Evolutionary conservation across 1,140 invertebrate genomes (phyloP).

Genomic region (Scaptodrosophila lebanonensis): DNA sequence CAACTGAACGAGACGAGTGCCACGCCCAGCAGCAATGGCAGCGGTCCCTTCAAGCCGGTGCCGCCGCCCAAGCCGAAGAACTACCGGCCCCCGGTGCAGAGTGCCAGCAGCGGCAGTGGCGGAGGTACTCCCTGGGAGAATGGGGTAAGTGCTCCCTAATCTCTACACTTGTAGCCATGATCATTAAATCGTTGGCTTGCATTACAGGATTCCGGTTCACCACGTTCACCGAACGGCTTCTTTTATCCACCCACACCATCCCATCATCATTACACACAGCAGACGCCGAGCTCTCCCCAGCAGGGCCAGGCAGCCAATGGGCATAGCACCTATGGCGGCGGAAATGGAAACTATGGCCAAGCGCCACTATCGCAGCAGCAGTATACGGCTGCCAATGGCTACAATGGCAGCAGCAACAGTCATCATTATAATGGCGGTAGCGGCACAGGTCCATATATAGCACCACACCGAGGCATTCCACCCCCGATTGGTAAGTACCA

Average conservation of each 20-base stretch:
- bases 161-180: too few relatives aligned
- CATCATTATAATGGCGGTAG: conserved; percentile 74
- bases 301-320: conserved; percentile 45
- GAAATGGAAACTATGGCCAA: conserved; percentile 61
- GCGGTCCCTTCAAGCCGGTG: conserved; percentile 87
- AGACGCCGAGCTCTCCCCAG: conserved; percentile 59
- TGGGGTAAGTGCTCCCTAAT: conserved; percentile 54
- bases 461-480: conserved; percentile 78
- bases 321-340: conserved; percentile 41
- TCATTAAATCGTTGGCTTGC: neutral
- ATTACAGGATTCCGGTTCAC: conserved; percentile 68
- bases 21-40: conserved; percentile 68
- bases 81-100: conserved; percentile 84
- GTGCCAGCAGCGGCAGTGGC: conserved; percentile 57
- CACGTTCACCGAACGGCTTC: conserved; percentile 74
- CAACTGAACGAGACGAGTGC: conserved; percentile 56
- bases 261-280: conserved; percentile 77
- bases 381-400: conserved; percentile 58
- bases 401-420: conserved; percentile 65
- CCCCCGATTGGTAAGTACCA: conserved; percentile 62
- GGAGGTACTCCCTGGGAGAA: conserved; percentile 68
- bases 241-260: conserved; percentile 77
- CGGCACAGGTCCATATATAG: conserved; percentile 77
- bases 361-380: conserved; percentile 39
- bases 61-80: conserved; percentile 95